Base-by-base conservation (phyloP, 2,113 vertebrate species). In the Perca flavescens region DNA sequence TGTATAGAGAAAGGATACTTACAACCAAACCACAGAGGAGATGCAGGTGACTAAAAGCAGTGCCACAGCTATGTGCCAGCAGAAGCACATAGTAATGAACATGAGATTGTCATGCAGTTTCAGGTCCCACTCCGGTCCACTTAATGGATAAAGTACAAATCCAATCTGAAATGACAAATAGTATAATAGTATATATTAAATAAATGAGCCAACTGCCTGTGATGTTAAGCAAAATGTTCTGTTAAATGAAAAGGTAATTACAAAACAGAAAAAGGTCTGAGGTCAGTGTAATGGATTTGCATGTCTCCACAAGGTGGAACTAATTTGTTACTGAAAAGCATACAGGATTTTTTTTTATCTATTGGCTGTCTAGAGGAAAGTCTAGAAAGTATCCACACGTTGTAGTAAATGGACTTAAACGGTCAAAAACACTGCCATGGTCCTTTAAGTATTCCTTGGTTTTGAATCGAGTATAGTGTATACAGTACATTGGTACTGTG, bases 61-160 rank as follows among this genome's bases (percentile, higher is more conserved):
- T 1, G 97, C 94, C 0, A 90, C 90, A 3, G 96, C 88, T 49
- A 96, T 94, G 91, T 99, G 98, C 98, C 98, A 99, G 92, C 97
- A 98, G 94, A 97, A 99, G 86, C 98, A 99, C 97, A 99, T 97
- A 0, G 97, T 99, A 91, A 98, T 86, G 50, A 99, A 99, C 97
- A 98, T 99, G 88, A 97, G 52, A 89, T 99, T 99, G 47, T 0
- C 58, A 0, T 97, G 95, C 15, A 90, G 89, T 0, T 84, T 31
- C 82, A 95, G 85, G 67, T 97, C 91, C 98, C 98, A 99, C 5
- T 70, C 0, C 0, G 86, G 87, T 87, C 97, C 97, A 22, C 86
- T 96, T 0, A 95, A 94, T 47, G 96, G 97, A 83, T 93, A 99
- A 17, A 99, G 94, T 36, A 99, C 97, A 28, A 99, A 96, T 19